Base-by-base conservation (phyloP, 2,797 vertebrate genomes). In the Rachycentron canadum region DNA sequence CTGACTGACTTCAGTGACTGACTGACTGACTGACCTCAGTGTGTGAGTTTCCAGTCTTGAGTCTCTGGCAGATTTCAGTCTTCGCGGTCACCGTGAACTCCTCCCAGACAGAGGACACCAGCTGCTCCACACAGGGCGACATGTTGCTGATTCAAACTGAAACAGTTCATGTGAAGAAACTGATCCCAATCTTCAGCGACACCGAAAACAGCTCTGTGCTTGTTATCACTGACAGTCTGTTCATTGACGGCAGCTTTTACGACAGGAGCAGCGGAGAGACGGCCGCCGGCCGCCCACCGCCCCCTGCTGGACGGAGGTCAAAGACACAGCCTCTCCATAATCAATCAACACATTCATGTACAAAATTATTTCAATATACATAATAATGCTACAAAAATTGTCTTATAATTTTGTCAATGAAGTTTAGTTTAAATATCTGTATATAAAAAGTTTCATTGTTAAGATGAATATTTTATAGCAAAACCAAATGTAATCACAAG, bases 211-310 rank as follows among this genome's bases (percentile, higher is more conserved):
- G 32, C 32, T 32, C 17, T 45, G 43, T 45, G 1, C 5, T 8
- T 45, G 43, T 21, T 17, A 3, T 43, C 4, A 3, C 12, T 12
- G 14, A 4, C 43, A 21, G 7, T 9, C 40, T 23, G 19, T 34
- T 49, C 43, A 64, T 19, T 49, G 17, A 66, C 63, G 63, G 65
- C 65, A 57, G 36, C 21, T 6, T 67, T 67, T 38, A 67, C 65
- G 32, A 34, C 50, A 55, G 50, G 1, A 10, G 4, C 2, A 7
- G 49, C 6, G 3, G 16, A 8, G 23, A 40, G 30, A 38, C 4
- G 17, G 5, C 7, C 7, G 10, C 61, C 3, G 21, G 23, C 17
- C 3, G 17, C 43, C 17, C 19, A 2, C 17, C 63, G 28, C 73
- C 57, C 38, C 73, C 73, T 68, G 56, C 36, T 61, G 64, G 49